These are phyloP conservation scores for Drosophila nigricruria DNA, from an alignment of 2,888 invertebrate genomes.

Conservation along the genomic window DNA sequence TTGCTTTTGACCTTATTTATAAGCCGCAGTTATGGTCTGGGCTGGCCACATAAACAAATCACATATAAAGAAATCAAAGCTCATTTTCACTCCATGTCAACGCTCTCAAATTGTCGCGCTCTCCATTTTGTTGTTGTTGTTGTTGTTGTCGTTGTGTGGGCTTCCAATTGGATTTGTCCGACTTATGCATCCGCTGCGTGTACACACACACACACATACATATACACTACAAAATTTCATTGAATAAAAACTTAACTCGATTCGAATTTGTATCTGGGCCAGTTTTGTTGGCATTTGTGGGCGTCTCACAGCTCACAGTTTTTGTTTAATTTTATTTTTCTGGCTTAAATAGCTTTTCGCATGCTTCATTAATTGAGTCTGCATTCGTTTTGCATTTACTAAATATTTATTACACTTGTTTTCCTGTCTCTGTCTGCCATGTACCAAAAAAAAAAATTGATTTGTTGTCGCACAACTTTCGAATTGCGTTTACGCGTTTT, in stretches of 20 bases:
- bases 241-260: conserved; percentile 43
- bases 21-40: conserved; percentile 62
- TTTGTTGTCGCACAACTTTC: conserved; percentile 67
- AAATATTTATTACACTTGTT: conserved; percentile 47
- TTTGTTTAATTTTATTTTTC: conserved; percentile 20
- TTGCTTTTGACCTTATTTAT: conserved; percentile 72
- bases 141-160: conserved; percentile 60
- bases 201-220: conserved; percentile 48
- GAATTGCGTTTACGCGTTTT: conserved; percentile 49
- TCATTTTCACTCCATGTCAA: conserved; percentile 77
- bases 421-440: conserved; percentile 16
- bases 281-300: conserved; percentile 61
- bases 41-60: conserved; percentile 69
- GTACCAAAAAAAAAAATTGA: conserved; percentile 31
- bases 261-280: conserved; percentile 69
- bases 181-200: conserved; percentile 52
- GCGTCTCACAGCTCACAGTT: conserved; percentile 62
- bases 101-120: conserved; percentile 54
- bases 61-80: conserved; percentile 75
- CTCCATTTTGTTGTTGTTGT: conserved; percentile 20
- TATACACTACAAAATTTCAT: conserved; percentile 45
- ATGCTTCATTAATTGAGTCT: conserved; percentile 71
- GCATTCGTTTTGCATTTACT: conserved; percentile 27
- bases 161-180: conserved; percentile 55
- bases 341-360: conserved; percentile 55